Base-by-base conservation (phyloP, 2,797 vertebrate species). In the Hippocampus kuda region DNA sequence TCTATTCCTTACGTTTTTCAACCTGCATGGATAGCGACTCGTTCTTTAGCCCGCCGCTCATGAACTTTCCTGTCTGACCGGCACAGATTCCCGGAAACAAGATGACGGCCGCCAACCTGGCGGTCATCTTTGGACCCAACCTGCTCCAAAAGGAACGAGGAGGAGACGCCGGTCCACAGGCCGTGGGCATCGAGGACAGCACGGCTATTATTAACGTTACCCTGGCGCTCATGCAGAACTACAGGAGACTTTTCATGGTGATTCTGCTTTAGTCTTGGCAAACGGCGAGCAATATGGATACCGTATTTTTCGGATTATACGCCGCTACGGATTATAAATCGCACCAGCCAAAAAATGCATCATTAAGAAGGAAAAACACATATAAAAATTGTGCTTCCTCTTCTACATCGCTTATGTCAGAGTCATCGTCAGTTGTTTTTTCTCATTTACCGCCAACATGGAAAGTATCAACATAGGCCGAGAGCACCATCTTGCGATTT, bases 41-140 rank as follows among this genome's bases (percentile, higher is more conserved):
- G 3, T 8, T 59, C 10, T 0, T 10, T 63, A 13, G 6, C 65
- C 24, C 13, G 15, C 30, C 27, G 12, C 27, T 38, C 10, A 67
- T 8, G n/a, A 11, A 15, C 26, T 7, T 30, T 1, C 22, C 20
- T 30, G 5, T 24, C 1, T 8, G 68, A 44, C 60, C 41, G 46
- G 0, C 61, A 18, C 70, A 97, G 95, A 84, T 97, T 65, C 81
- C 87, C 0, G 96, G 96, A 5, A 98, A 98, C 83, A 95, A 95
- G 84, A 98, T 98, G 96, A 96, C 95, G 0, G 86, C 89, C 0
- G 90, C 89, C 0, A 98, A 98, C 81, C 80, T 98, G 84, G 96
- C 96, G 0, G 93, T 95, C 53, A 89, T 97, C 80, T 98, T 98
- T n/a, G 95, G 95, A 27, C 94, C 95, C 13, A 93, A 94, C 85